Conservation (phyloP, 2,113 vertebrate genomes). For the Xerus inauris region DNA sequence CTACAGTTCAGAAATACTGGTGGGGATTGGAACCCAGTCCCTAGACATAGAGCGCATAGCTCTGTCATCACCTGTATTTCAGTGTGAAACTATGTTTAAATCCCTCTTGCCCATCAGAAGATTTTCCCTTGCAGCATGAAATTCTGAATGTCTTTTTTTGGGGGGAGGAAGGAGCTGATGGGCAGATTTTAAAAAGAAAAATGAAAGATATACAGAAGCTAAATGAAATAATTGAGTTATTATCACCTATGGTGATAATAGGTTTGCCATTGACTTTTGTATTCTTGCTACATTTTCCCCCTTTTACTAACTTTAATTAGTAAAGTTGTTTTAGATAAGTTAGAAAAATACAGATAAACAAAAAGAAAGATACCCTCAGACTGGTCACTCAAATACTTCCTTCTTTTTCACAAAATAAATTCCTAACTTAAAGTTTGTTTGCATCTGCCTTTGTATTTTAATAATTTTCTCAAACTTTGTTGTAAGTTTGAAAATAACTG, state of each 20-base stretch:
- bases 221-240: background rate
- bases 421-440: background rate
- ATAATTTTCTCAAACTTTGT: background rate
- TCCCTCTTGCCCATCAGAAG: background rate
- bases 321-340: background rate
- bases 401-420: slow-evolving; percentile 5
- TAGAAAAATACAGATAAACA: background rate
- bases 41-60: background rate
- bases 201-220: background rate
- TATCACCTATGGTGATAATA: background rate
- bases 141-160: background rate
- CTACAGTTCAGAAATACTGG: background rate
- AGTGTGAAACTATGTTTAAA: background rate
- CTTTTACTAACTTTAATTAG: background rate
- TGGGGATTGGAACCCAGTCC: background rate
- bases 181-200: background rate
- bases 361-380: background rate
- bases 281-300: background rate
- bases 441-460: background rate
- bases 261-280: background rate
- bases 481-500: background rate
- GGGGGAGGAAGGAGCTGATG: background rate
- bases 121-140: background rate
- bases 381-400: background rate
- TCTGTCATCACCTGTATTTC: background rate